Conservation (phyloP, 1,140 invertebrate genomes). For the Glomeris maerens region DNA sequence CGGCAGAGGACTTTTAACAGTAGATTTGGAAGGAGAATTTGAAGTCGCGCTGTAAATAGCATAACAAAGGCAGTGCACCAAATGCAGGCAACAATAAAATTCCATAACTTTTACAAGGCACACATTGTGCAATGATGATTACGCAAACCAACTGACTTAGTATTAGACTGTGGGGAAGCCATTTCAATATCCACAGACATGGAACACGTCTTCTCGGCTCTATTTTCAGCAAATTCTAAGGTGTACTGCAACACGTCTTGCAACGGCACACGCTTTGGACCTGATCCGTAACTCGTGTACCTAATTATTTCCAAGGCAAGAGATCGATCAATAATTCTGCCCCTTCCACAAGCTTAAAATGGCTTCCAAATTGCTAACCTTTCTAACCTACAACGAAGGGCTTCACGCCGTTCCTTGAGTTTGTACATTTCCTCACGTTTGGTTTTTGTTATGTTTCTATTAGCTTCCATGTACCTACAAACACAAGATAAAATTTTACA, state of each 20-base stretch:
- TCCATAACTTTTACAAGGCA: background rate
- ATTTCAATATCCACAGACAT: constrained; percentile 27
- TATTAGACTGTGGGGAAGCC: constrained; percentile 23
- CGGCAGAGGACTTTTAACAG: constrained; percentile 15
- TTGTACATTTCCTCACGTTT: constrained; percentile 33
- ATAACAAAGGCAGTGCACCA: constrained; percentile 1
- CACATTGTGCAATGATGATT: background rate
- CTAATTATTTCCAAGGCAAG: constrained; percentile 17
- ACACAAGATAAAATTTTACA: too few relatives aligned
- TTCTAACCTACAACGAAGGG: constrained; percentile 30
- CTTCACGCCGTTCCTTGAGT: constrained; percentile 30
- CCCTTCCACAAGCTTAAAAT: constrained; percentile 5
- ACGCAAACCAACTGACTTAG: constrained; percentile 12
- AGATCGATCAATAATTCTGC: too few relatives aligned
- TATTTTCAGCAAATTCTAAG: constrained; percentile 28
- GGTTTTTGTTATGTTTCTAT: constrained; percentile 30
- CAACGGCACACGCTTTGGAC: constrained; percentile 29
- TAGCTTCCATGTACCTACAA: constrained; percentile 32
- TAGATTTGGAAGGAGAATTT: constrained; percentile 14
- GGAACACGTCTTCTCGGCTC: constrained; percentile 6
- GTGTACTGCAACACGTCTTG: constrained; percentile 31
- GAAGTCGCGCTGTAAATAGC: constrained; percentile 9
- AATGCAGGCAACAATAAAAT: too few relatives aligned
- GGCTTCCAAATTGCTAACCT: constrained; percentile 28
- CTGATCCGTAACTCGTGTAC: constrained; percentile 31